Evolutionary conservation across 2,888 invertebrate species (phyloP).

Genomic region (Hypomecis atomaria): DNA sequence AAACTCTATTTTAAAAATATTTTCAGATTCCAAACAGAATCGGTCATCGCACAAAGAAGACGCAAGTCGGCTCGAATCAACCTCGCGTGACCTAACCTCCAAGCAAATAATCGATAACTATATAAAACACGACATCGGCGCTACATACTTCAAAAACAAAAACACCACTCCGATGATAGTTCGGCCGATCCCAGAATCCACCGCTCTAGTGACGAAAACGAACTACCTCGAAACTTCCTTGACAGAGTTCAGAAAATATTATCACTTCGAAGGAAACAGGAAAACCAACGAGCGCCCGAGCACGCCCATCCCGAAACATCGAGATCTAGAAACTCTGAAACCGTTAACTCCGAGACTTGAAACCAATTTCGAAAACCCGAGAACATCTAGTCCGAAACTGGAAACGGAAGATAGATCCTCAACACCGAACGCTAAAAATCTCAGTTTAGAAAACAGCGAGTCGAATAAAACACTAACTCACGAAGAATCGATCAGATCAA

Average conservation of each 20-base stretch:
- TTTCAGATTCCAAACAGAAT: constrained; percentile 47
- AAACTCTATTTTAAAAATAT: background rate
- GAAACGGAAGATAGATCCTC: background rate
- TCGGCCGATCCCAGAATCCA: constrained; percentile 54
- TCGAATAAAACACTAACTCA: background rate
- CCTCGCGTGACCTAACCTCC: constrained; percentile 33
- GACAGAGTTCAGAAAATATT: constrained; percentile 69
- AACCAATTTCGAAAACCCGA: background rate
- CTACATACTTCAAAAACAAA: constrained; percentile 53
- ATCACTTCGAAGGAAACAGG: constrained; percentile 47
- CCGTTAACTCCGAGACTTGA: background rate
- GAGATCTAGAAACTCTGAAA: background rate
- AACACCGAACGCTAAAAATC: background rate
- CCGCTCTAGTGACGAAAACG: constrained; percentile 26
- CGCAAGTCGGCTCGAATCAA: constrained; percentile 28
- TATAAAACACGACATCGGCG: constrained; percentile 49
- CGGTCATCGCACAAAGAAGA: constrained; percentile 42
- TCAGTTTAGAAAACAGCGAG: background rate
- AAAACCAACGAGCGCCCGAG: constrained; percentile 23
- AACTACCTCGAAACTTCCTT: constrained; percentile 70
- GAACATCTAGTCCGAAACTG: background rate
- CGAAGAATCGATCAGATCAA: background rate
- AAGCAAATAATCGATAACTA: constrained; percentile 50
- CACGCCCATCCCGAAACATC: background rate
- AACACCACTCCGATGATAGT: constrained; percentile 43